phyloP scores from a whole-genome alignment of 2,113 vertebrate species.

The Lampris megalopsis region DNA sequence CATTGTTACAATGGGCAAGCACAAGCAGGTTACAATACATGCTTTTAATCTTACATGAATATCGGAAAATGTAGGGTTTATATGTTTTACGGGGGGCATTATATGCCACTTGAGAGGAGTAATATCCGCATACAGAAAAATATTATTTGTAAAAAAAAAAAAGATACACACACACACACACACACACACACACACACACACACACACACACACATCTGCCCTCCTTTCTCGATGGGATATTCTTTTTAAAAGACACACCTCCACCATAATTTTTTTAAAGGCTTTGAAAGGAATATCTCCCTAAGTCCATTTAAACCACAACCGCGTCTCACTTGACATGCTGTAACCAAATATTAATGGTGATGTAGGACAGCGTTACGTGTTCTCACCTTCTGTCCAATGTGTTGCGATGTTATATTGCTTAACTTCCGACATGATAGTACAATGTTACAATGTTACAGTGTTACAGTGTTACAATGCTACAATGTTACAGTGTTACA shows the following conservation, averaged over 20 bases:
- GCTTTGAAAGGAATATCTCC: constrained; percentile 24
- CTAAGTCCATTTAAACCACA: constrained; percentile 30
- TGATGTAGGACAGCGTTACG: constrained; percentile 7
- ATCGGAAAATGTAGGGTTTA: constrained; percentile 20
- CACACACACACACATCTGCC: not conserved
- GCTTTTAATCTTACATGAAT: constrained; percentile 33
- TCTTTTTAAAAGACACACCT: not conserved
- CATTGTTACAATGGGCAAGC: constrained; percentile 48
- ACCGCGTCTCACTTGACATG: constrained; percentile 24
- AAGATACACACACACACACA: not conserved
- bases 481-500: too few relatives aligned
- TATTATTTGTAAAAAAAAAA: not conserved
- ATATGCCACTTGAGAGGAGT: not conserved
- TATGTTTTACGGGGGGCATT: not conserved
- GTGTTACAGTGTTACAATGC: too few relatives aligned
- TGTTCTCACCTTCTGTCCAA: constrained; percentile 1
- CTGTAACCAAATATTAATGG: constrained; percentile 23
- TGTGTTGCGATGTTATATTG: constrained; percentile 21
- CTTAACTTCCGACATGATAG: not conserved
- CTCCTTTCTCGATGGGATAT: too few relatives aligned
- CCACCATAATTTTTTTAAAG: constrained; percentile 22
- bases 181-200: not conserved
- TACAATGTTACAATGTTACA: too few relatives aligned
- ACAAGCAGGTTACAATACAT: constrained; percentile 21
- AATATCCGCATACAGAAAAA: not conserved